Conservation (phyloP, 2,888 invertebrate species). For the Dilophus febrilis region DNA sequence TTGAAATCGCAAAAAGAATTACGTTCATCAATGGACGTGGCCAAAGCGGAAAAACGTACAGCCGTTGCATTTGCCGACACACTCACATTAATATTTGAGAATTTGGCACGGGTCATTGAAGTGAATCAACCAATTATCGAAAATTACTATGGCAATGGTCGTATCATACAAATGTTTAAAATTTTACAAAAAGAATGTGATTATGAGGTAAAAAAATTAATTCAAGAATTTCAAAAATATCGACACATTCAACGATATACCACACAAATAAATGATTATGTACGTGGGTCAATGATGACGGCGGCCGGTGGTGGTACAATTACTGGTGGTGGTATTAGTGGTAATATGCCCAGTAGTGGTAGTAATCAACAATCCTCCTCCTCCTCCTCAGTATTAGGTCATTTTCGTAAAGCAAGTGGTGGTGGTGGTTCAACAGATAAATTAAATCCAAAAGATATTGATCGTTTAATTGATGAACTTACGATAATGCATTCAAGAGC, state of each 20-base stretch:
- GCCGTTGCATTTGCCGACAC: slow-evolving; percentile 72
- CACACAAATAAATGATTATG: slow-evolving; percentile 41
- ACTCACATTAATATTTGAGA: slow-evolving; percentile 68
- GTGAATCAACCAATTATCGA: slow-evolving; percentile 79
- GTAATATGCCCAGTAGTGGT: slow-evolving; percentile 3
- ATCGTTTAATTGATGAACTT: slow-evolving; percentile 75
- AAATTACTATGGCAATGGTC: slow-evolving; percentile 71
- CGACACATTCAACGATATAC: slow-evolving; percentile 47
- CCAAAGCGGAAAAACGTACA: slow-evolving; percentile 49
- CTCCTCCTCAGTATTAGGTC: slow-evolving; percentile 20
- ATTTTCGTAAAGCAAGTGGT: slow-evolving; percentile 26
- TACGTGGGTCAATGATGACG: slow-evolving; percentile 25
- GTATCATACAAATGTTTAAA: slow-evolving; percentile 48
- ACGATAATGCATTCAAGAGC: slow-evolving; percentile 79
- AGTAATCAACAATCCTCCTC: slow-evolving; percentile 13
- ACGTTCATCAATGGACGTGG: slow-evolving; percentile 44
- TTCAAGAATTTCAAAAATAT: slow-evolving; percentile 54
- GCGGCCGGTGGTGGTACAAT: slow-evolving; percentile 15
- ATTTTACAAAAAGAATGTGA: slow-evolving; percentile 70
- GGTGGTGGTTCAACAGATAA: slow-evolving; percentile 33
- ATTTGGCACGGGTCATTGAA: slow-evolving; percentile 67
- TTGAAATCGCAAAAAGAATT: slow-evolving; percentile 56
- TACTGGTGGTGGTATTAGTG: slow-evolving; percentile 15
- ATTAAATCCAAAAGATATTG: slow-evolving; percentile 67
- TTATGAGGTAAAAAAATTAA: slow-evolving; percentile 37